These are phyloP conservation scores for Saimiri boliviensis DNA, from an alignment of 2,113 vertebrate species.

Conservation along the genomic window DNA sequence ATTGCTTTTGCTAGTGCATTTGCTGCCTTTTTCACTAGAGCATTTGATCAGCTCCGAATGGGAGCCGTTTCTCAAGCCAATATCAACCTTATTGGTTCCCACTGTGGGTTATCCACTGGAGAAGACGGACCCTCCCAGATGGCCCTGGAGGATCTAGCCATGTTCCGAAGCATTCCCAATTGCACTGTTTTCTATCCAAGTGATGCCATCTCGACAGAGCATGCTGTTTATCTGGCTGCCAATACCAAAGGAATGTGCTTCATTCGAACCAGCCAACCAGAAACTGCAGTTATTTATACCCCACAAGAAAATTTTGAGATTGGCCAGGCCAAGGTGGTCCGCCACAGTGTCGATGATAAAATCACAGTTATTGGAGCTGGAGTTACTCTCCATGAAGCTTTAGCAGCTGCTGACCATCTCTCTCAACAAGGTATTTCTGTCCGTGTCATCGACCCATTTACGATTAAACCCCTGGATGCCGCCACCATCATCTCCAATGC, in stretches of 20 bases:
- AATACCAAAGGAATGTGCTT: slow-evolving; percentile 92
- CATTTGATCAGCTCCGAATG: slow-evolving; percentile 93
- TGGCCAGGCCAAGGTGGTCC: slow-evolving; percentile 89
- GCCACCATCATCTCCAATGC: slow-evolving; percentile 87
- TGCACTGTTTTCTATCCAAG: slow-evolving; percentile 93
- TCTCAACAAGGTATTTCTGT: slow-evolving; percentile 88
- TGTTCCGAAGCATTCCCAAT: slow-evolving; percentile 91
- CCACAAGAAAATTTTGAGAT: slow-evolving; percentile 89
- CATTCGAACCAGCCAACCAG: slow-evolving; percentile 88
- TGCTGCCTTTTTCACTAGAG: slow-evolving; percentile 88
- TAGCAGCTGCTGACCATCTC: slow-evolving; percentile 87
- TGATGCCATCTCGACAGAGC: slow-evolving; percentile 89
- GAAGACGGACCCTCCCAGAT: slow-evolving; percentile 93
- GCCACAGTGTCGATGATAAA: slow-evolving; percentile 84
- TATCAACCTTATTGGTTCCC: slow-evolving; percentile 91
- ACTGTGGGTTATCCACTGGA: slow-evolving; percentile 89
- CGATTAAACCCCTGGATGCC: slow-evolving; percentile 92
- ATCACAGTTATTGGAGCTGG: slow-evolving; percentile 91
- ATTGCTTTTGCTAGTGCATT: slow-evolving; percentile 91
- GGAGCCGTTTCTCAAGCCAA: slow-evolving; percentile 91
- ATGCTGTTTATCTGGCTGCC: slow-evolving; percentile 88
- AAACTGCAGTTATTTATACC: slow-evolving; percentile 86
- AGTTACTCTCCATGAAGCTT: slow-evolving; percentile 91
- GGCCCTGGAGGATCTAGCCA: slow-evolving; percentile 92
- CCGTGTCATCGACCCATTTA: slow-evolving; percentile 91